Conservation (phyloP, 2,113 vertebrate genomes). For the Aegotheles bennettii region DNA sequence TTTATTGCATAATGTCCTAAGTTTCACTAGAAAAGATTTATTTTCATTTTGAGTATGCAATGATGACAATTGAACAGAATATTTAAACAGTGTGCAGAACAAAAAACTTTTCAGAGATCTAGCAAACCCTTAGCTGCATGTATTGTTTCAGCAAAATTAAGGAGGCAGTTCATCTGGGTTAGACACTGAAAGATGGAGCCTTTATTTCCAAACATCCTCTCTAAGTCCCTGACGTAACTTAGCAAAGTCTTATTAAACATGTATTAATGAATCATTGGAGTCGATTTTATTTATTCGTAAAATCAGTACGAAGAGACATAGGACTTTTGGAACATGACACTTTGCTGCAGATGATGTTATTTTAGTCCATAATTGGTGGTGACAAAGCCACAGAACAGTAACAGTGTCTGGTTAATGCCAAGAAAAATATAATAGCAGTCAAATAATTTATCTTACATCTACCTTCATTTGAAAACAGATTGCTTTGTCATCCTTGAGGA, state of each 20-base stretch:
- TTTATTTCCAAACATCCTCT: background rate
- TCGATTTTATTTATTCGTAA: constrained; percentile 31
- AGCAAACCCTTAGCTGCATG: background rate
- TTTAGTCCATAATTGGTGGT: constrained; percentile 36
- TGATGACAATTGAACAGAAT: constrained; percentile 8
- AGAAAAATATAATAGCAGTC: constrained; percentile 24
- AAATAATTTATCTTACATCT: constrained; percentile 1
- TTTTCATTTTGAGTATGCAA: constrained; percentile 18
- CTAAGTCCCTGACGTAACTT: background rate
- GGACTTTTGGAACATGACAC: background rate
- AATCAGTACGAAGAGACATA: background rate
- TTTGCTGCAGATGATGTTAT: background rate
- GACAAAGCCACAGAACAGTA: constrained; percentile 33
- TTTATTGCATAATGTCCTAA: constrained; percentile 6
- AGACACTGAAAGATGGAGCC: background rate
- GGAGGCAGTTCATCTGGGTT: background rate
- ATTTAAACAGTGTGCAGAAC: background rate
- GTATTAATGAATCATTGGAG: constrained; percentile 16
- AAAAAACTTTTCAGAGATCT: background rate
- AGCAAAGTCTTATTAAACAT: background rate
- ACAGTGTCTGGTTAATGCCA: background rate
- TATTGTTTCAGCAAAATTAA: background rate
- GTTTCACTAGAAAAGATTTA: constrained; percentile 29
- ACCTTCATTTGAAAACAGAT: constrained; percentile 24
- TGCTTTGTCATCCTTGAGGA: background rate